A percentile compares a stretch with the other conserved stretches of the same genome.
These are phyloP conservation scores for Cyprinodon tularosa DNA, from an alignment of 2,113 vertebrate species.

Conservation along the genomic window DNA sequence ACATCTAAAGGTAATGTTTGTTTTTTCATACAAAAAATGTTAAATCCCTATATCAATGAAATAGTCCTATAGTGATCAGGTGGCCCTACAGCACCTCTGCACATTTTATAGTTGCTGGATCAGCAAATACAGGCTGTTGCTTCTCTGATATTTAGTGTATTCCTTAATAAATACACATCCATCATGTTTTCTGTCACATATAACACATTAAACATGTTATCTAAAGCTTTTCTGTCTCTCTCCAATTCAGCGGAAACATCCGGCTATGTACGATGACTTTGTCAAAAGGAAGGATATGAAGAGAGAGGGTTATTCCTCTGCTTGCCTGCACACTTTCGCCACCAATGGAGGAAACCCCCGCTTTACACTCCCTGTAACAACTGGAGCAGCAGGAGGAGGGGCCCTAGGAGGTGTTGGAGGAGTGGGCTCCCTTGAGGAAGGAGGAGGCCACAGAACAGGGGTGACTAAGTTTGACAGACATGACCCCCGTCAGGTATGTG, in stretches of 20 bases:
- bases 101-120: not conserved
- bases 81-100: not conserved
- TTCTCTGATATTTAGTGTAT: not conserved
- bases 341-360: constrained; percentile 64
- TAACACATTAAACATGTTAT: not conserved
- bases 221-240: constrained; percentile 20
- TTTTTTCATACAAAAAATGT: too few relatives aligned
- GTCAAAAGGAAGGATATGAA: constrained; percentile 85
- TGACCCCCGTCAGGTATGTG: constrained; percentile 79
- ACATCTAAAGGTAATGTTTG: constrained; percentile 80
- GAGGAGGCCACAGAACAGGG: constrained; percentile 61
- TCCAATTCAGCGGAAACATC: constrained; percentile 79
- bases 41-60: too few relatives aligned
- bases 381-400: constrained; percentile 49
- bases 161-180: not conserved
- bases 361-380: constrained; percentile 47
- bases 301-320: constrained; percentile 79
- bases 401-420: constrained; percentile 41
- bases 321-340: constrained; percentile 66
- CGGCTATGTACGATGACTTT: constrained; percentile 85
- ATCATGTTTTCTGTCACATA: constrained; percentile 4
- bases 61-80: constrained; percentile 10
- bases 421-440: constrained; percentile 49
- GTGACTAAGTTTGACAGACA: constrained; percentile 80
- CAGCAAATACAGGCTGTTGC: constrained; percentile 40